These are phyloP conservation scores for Caenorhabditis sulstoni DNA, from an alignment of 2,888 invertebrate genomes.

Conservation along the genomic window DNA sequence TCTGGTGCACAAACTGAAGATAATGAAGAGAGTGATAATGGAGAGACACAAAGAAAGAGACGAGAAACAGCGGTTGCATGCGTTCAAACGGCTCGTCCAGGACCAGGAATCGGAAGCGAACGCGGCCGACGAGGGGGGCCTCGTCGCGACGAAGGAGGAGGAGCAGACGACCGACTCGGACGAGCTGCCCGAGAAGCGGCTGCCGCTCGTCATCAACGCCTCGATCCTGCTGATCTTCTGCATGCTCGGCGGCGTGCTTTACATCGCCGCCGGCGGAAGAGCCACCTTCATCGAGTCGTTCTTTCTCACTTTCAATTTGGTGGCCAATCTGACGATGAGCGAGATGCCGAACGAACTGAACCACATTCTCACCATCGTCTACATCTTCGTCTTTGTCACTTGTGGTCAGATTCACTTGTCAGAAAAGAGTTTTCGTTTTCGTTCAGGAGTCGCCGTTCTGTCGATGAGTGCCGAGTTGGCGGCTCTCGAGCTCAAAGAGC, in stretches of 20 bases:
- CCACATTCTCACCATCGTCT: conserved; percentile 77
- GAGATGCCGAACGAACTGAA: conserved; percentile 79
- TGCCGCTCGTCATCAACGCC: conserved; percentile 80
- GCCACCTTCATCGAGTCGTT: conserved; percentile 79
- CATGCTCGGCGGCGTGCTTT: conserved; percentile 78
- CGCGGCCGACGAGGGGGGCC: conserved; percentile 31
- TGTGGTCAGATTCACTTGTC: conserved; percentile 71
- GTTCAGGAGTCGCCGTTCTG: conserved; percentile 79
- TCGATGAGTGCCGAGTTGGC: conserved; percentile 81
- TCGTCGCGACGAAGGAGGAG: conserved; percentile 40
- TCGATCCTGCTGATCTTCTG: conserved; percentile 80
- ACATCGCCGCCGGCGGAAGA: conserved; percentile 77
- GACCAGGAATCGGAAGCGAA: conserved; percentile 42
- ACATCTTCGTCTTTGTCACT: conserved; percentile 80
- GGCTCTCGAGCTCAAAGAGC: conserved; percentile 78
- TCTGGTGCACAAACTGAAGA: conserved; percentile 47
- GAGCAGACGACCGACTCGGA: conserved; percentile 43
- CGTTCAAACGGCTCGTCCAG: conserved; percentile 47
- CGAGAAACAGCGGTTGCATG: conserved; percentile 42
- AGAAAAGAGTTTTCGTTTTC: not conserved
- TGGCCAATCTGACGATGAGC: conserved; percentile 80
- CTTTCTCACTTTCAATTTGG: conserved; percentile 80
- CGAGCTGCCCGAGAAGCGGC: conserved; percentile 66
- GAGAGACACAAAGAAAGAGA: conserved; percentile 35
- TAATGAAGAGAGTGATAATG: conserved; percentile 37